phyloP scores from a whole-genome alignment of 2,113 vertebrate species.

The Anoura caudifer region DNA sequence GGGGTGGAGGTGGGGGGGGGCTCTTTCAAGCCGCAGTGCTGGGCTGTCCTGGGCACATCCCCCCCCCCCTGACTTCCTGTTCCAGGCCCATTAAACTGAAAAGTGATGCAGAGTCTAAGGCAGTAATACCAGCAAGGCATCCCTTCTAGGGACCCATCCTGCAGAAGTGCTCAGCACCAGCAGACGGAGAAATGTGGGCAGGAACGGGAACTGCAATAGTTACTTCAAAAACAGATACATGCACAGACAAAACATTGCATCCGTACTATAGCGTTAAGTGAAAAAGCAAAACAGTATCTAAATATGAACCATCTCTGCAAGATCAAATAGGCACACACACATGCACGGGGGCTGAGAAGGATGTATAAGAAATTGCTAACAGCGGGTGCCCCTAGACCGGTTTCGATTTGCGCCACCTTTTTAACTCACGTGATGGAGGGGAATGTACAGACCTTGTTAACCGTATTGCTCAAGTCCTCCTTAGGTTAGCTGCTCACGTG shows the following conservation, averaged over 20 bases:
- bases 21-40: not conserved
- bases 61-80: not conserved
- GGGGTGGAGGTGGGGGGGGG: not conserved
- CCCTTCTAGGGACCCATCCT: not conserved
- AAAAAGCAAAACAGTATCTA: not conserved
- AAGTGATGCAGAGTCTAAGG: not conserved
- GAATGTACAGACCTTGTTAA: not conserved
- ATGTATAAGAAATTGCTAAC: not conserved
- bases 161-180: not conserved
- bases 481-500: not conserved
- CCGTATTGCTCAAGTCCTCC: not conserved
- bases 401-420: not conserved
- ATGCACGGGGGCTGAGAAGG: not conserved
- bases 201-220: not conserved
- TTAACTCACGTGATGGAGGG: not conserved
- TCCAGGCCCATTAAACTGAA: not conserved
- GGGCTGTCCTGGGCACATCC: not conserved
- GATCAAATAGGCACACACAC: not conserved
- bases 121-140: not conserved
- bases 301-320: not conserved
- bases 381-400: not conserved
- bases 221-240: not conserved
- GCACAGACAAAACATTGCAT: not conserved
- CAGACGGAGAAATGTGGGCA: not conserved
- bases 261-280: not conserved